Percentiles rank a stretch among this genome's conserved stretches.
These are phyloP conservation scores for Cephus spinipes DNA, from an alignment of 2,888 invertebrate genomes.

Conservation along the genomic window DNA sequence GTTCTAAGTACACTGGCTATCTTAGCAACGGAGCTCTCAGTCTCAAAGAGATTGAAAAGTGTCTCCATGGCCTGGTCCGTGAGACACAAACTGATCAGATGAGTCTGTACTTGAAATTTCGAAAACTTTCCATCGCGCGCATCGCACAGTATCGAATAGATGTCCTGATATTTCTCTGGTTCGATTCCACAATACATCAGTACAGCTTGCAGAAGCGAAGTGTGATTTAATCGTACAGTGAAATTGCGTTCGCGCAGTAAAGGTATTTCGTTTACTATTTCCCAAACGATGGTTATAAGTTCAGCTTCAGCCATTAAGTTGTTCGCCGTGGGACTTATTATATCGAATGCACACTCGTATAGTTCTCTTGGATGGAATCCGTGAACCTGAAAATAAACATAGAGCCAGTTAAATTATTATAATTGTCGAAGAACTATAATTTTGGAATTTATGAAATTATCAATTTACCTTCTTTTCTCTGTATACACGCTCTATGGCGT, in stretches of 20 bases:
- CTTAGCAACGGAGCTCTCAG: conserved; percentile 74
- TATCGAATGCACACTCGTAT: conserved; percentile 93
- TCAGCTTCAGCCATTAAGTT: conserved; percentile 88
- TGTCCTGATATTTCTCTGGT: conserved; percentile 72
- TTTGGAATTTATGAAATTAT: neutral
- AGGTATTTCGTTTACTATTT: conserved; percentile 79
- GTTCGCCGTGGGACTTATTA: conserved; percentile 81
- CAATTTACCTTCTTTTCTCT: conserved; percentile 77
- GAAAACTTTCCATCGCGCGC: conserved; percentile 73
- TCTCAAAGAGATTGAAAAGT: conserved; percentile 76
- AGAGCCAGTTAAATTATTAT: neutral
- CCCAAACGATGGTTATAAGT: conserved; percentile 81
- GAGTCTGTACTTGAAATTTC: conserved; percentile 79
- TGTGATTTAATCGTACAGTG: conserved; percentile 82
- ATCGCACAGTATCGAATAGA: conserved; percentile 68
- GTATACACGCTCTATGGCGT: conserved; percentile 88
- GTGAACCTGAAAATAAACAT: conserved; percentile 54
- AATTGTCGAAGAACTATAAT: neutral
- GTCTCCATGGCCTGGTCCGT: conserved; percentile 75
- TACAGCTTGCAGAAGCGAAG: conserved; percentile 79
- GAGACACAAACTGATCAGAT: conserved; percentile 76
- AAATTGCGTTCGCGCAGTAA: conserved; percentile 75
- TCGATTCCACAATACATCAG: conserved; percentile 85
- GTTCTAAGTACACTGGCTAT: conserved; percentile 73
- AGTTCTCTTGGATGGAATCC: conserved; percentile 92